Percentiles rank a stretch among this genome's conserved stretches.
Conservation (phyloP, 2,113 vertebrate genomes). For the Oxyura jamaicensis region DNA sequence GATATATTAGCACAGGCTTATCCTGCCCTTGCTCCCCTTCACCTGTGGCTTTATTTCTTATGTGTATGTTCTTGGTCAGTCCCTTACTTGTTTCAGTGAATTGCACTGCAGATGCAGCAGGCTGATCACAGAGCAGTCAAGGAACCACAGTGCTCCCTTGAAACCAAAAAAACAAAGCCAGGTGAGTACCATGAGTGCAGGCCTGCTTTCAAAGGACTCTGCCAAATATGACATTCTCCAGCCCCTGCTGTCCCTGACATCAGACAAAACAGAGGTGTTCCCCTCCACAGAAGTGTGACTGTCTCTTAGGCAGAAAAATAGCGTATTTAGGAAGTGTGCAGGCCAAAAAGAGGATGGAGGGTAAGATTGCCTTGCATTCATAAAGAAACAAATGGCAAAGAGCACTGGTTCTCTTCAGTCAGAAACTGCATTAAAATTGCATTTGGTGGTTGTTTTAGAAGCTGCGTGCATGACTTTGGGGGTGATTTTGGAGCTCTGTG, state of each 20-base stretch:
- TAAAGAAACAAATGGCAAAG: not conserved
- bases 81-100: not conserved
- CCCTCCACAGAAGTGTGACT: not conserved
- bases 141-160: not conserved
- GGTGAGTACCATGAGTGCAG: not conserved
- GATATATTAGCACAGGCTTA: not conserved
- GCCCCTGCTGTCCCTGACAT: not conserved
- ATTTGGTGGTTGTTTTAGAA: not conserved
- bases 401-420: not conserved
- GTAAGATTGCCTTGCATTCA: not conserved
- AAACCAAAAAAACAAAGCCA: not conserved
- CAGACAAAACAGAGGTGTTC: not conserved
- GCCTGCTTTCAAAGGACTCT: not conserved
- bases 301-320: not conserved
- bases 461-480: not conserved
- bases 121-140: not conserved
- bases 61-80: not conserved
- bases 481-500: not conserved
- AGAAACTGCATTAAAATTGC: not conserved
- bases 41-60: not conserved
- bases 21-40: not conserved
- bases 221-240: not conserved
- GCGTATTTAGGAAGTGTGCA: not conserved
- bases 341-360: not conserved
- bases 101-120: not conserved